Evolutionary conservation across 1,140 invertebrate genomes (phyloP).

Genomic region (Drosophila parabipectinata): DNA sequence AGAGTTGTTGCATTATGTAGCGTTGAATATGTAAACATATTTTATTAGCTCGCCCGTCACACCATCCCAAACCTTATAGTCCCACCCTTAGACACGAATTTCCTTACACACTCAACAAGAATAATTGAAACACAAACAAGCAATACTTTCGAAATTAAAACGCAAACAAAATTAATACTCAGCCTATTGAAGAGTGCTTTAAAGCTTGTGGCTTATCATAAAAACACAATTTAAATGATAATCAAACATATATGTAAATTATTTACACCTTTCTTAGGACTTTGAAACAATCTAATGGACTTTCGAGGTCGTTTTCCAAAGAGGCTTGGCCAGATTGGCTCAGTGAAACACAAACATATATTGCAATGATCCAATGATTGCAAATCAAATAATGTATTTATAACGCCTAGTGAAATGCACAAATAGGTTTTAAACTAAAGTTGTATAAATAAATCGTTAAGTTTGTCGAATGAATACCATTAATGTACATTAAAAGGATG

Average conservation of each 20-base stretch:
- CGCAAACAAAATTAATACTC: conserved; percentile 26
- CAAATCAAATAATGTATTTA: conserved; percentile 49
- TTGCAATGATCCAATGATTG: conserved; percentile 16
- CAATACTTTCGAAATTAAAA: conserved; percentile 50
- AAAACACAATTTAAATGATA: conserved; percentile 57
- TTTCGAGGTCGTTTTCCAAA: conserved; percentile 70
- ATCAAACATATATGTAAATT: conserved; percentile 44
- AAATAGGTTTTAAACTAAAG: conserved; percentile 77
- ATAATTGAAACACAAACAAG: conserved; percentile 20
- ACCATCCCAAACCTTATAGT: conserved; percentile 8
- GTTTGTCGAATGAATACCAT: conserved; percentile 61
- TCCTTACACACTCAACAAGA: conserved; percentile 6
- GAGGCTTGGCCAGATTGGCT: conserved; percentile 63
- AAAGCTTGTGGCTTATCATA: conserved; percentile 77
- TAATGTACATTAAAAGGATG: conserved; percentile 48
- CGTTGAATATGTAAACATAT: conserved; percentile 58
- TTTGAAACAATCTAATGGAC: conserved; percentile 34
- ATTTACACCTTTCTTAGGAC: conserved; percentile 53
- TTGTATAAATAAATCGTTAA: conserved; percentile 65
- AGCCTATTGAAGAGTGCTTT: conserved; percentile 72
- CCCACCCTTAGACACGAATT: conserved; percentile 21
- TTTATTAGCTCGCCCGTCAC: conserved; percentile 50
- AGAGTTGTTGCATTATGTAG: conserved; percentile 78
- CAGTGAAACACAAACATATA: conserved; percentile 22
- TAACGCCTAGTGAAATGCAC: conserved; percentile 66